Evolutionary conservation across 2,113 vertebrate species (phyloP), one percentile per base, ranked within the genome.

Genomic region (Oreochromis niloticus): DNA sequence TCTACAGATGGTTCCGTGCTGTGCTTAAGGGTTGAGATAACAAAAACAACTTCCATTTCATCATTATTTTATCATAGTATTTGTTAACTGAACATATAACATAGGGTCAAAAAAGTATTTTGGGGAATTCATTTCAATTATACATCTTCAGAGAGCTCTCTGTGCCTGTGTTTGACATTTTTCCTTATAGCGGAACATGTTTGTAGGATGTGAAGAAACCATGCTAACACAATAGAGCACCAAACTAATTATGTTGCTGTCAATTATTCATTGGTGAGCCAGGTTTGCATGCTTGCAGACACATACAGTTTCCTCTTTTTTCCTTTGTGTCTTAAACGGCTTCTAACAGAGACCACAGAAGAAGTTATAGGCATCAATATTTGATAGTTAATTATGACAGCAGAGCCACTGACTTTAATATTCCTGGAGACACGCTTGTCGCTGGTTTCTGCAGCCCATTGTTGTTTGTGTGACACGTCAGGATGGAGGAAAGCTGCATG

Each of bases 361-460:
- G 90, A 93, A 92, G 93, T 95, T 94, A 92, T 80, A 81, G 16
- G 71, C 94, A 96, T 97, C 91, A 96, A 96, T 96, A 96, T 96
- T 96, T 96, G 61, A 96, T 92, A 88, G 91, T 88, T 95, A 95
- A 96, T 96, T 96, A 96, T 95, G 91, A 94, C 91, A 89, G 90
- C 88, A 88, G 92, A 90, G 93, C 93, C 93, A 52, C 68, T 66
- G 88, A 87, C 88, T 94, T 95, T 95, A 94, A 95, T 96, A 95
- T 93, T 94, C 85, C 85, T 56, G 86, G 78, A 91, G 89, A 94
- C 32, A 54, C 2, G 9, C 71, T 80, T 83, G 90, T 82, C 80
- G 80, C 16, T 16, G 46, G 83, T 75, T 85, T 91, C 52, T 87
- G 48, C 6, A 80, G 80, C 52, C 80, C 68, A 82, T 87, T 93